Evolutionary conservation across 1,140 invertebrate genomes (phyloP), one percentile per base, ranked within the genome.

Genomic region (Akabosia matsudoensis): DNA sequence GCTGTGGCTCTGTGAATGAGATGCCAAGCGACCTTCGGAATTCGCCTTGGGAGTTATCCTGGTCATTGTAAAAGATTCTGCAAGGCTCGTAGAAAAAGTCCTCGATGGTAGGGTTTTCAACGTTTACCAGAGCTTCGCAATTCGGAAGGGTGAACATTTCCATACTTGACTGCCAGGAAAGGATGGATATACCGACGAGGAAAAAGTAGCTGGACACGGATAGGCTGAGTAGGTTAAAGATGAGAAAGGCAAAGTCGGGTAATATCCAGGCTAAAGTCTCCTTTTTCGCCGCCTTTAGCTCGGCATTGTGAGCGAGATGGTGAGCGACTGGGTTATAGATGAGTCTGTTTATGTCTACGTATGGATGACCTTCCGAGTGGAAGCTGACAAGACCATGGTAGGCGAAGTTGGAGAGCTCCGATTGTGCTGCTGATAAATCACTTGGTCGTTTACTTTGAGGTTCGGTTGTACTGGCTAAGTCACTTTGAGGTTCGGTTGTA

Each of bases 41-140:
- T 7, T 45, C 37, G n/a, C n/a, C n/a, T n/a, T n/a, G n/a, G n/a
- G n/a, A n/a, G 18, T 45, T 45, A 18, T 18, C 37, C 7, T 7
- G 7, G 61, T 67, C 22, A 30, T 67, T 31, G 10, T 24, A 30
- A n/a, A 67, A 67, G 13, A 2, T 2, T 67, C 22, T 31, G 22
- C 61, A 67, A 30, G 61, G 61, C 7, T 13, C 24, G n/a, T 30
- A 67, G 61, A 30, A 67, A 30, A 67, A 67, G n/a, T 67, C 61
- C 7, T 28, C 61, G n/a, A 14, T 28, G 2, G 22, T 10, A 14
- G 10, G 4, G 31, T 4, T 67, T 13, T 7, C 4, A 2, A 24
- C 61, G 28, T 67, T 28, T 4, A 61, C 54, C 14, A 67, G 7
- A 30, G 1, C 26, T 4, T 10, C 3, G n/a, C 61, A 67, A 7